Evolutionary conservation across 2,888 invertebrate species (phyloP), one percentile per base, ranked within the genome.

Genomic region (Actias luna): DNA sequence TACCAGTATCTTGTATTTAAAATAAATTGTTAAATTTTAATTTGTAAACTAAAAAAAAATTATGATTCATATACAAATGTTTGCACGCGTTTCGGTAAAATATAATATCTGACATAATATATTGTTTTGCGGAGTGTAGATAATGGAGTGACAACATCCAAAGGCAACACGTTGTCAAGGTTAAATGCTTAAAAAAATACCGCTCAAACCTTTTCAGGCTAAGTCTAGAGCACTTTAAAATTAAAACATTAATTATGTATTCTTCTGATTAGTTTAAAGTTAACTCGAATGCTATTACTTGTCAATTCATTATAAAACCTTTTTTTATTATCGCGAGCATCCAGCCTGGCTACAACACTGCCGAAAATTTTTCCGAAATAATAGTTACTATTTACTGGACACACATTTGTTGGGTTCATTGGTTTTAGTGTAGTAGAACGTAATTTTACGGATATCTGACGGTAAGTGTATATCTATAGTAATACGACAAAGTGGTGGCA

Each of bases 351-450:
- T 61, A 55, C 35, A 61, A 36, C 36, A 25, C 35, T 52, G 60
- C 50, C 16, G 25, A 62, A 62, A 63, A 39, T 36, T 36, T 46
- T 62, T 64, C 65, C 63, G 57, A 64, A 35, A 31, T 39, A 62
- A 18, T 60, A 10, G 22, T 46, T 46, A 5, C 46, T 22, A 18
- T 46, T 8, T 36, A 36, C 16, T 8, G 22, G 46, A 18, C 46
- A 18, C 22, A 46, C 46, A 46, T 46, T 4, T 46, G n/a, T 22
- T 16, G 16, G 36, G 36, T 36, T 46, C 46, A 22, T 4, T n/a
- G n/a, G 18, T 46, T 46, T 22, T 22, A 46, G 8, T 22, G n/a
- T 22, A 46, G 18, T 35, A 12, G 16, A 46, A 18, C 14, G n/a
- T 46, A 22, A 46, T 46, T 46, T 46, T 46, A 22, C 22, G 22